Percentiles rank a stretch among this genome's conserved stretches.
phyloP scores from a whole-genome alignment of 2,888 invertebrate genomes.

The Mythimna impura region DNA sequence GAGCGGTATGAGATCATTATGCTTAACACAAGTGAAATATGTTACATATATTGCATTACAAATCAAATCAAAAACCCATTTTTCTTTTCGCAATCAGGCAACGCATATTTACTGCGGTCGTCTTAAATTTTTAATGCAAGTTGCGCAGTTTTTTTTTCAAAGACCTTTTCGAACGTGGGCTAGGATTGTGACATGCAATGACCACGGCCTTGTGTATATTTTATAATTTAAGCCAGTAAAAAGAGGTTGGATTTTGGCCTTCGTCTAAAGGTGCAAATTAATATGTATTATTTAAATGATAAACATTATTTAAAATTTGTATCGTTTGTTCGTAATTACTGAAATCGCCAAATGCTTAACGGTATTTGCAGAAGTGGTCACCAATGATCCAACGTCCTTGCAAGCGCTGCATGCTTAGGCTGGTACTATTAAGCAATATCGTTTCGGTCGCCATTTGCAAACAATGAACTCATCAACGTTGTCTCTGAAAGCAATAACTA shows the following conservation, averaged over 20 bases:
- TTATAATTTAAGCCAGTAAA: slow-evolving; percentile 31
- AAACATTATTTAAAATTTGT: slow-evolving; percentile 11
- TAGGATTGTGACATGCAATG: slow-evolving; percentile 76
- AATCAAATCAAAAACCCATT: slow-evolving; percentile 59
- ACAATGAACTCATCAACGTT: slow-evolving; percentile 86
- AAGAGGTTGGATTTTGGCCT: slow-evolving; percentile 36
- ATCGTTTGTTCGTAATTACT: slow-evolving; percentile 10
- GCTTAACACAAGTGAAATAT: slow-evolving; percentile 1
- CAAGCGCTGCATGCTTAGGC: slow-evolving; percentile 73
- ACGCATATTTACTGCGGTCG: slow-evolving; percentile 67
- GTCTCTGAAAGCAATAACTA: slow-evolving; percentile 81
- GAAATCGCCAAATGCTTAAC: slow-evolving; percentile 25
- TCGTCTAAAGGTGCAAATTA: slow-evolving; percentile 43
- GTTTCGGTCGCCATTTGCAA: slow-evolving; percentile 84
- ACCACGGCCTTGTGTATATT: slow-evolving; percentile 71
- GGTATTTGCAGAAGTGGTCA: slow-evolving; percentile 66
- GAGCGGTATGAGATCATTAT: not conserved
- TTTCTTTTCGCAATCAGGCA: slow-evolving; percentile 68
- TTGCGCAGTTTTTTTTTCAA: slow-evolving; percentile 72
- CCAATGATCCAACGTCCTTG: slow-evolving; percentile 77
- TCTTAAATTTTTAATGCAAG: slow-evolving; percentile 68
- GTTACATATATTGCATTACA: slow-evolving; percentile 49
- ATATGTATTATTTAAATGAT: slow-evolving; percentile 48
- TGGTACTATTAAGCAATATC: slow-evolving; percentile 80
- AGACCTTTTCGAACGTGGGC: slow-evolving; percentile 69